Evolutionary conservation across 2,888 invertebrate genomes (phyloP).

Genomic region (Homarus gammarus): DNA sequence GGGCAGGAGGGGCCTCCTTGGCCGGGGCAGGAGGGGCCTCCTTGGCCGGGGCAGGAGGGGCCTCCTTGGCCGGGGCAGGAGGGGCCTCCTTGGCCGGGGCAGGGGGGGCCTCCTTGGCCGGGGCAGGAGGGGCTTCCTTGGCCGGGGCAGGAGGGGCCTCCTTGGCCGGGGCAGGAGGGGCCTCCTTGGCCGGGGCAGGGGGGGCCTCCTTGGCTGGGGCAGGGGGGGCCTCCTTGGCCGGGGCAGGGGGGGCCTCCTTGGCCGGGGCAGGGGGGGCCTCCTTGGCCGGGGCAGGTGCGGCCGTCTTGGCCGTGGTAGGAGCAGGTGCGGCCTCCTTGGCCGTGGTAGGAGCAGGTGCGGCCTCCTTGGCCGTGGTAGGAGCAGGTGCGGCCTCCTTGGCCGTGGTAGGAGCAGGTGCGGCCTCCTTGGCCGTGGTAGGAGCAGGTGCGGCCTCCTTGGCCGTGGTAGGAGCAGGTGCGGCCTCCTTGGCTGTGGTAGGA

Average conservation of each 20-base stretch:
- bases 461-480: neutral
- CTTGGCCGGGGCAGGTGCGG: neutral
- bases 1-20: conserved; percentile 5
- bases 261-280: neutral
- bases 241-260: neutral
- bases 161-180: neutral
- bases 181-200: conserved; percentile 4
- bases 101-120: neutral
- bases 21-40: neutral
- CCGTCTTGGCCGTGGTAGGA: no score
- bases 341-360: no score
- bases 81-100: conserved; percentile 19
- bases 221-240: conserved; percentile 9
- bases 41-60: conserved; percentile 10
- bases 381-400: no score
- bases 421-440: no score
- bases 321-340: no score
- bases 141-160: neutral
- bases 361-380: no score
- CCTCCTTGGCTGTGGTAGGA: neutral
- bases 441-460: no score
- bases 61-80: conserved; percentile 28
- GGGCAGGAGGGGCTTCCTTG: conserved; percentile 13
- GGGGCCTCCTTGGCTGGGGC: conserved; percentile 22
- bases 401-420: no score